phyloP scores from a whole-genome alignment of 2,113 vertebrate species.

The Seriola quinqueradiata region DNA sequence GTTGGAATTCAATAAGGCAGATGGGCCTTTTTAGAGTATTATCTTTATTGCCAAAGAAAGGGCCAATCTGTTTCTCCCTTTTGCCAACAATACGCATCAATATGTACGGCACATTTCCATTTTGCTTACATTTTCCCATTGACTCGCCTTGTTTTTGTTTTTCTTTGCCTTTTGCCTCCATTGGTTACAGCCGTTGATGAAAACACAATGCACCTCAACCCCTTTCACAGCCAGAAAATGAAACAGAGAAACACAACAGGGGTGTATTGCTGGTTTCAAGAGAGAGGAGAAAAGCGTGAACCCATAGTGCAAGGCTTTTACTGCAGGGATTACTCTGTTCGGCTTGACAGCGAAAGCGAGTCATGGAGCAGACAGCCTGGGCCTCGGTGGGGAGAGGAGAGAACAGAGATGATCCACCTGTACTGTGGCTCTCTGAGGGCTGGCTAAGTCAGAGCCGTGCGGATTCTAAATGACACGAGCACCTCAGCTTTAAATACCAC shows the following conservation, averaged over 20 bases:
- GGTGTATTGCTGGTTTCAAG: constrained; percentile 43
- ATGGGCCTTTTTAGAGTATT: constrained; percentile 83
- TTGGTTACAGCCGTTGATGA: constrained; percentile 57
- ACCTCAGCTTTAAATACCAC: constrained; percentile 64
- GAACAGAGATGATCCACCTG: constrained; percentile 78
- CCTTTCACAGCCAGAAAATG: constrained; percentile 63
- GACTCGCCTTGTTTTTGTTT: constrained; percentile 42
- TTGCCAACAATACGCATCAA: constrained; percentile 60
- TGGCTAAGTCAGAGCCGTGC: constrained; percentile 60
- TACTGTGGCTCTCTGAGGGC: constrained; percentile 65
- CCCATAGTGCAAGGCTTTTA: constrained; percentile 57
- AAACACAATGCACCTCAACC: constrained; percentile 59
- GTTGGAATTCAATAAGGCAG: constrained; percentile 79
- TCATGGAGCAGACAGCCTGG: constrained; percentile 60
- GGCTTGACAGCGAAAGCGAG: constrained; percentile 63
- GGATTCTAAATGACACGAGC: constrained; percentile 72
- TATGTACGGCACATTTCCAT: constrained; percentile 56
- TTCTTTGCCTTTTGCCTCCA: constrained; percentile 41
- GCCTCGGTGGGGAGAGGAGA: constrained; percentile 54
- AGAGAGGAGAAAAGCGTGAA: constrained; percentile 61
- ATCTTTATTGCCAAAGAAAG: constrained; percentile 77
- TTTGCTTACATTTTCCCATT: constrained; percentile 42
- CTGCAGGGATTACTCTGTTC: constrained; percentile 71
- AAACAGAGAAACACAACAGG: constrained; percentile 55
- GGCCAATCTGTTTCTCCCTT: constrained; percentile 72